Conservation (phyloP, 2,888 invertebrate species). For the Euplexia lucipara region DNA sequence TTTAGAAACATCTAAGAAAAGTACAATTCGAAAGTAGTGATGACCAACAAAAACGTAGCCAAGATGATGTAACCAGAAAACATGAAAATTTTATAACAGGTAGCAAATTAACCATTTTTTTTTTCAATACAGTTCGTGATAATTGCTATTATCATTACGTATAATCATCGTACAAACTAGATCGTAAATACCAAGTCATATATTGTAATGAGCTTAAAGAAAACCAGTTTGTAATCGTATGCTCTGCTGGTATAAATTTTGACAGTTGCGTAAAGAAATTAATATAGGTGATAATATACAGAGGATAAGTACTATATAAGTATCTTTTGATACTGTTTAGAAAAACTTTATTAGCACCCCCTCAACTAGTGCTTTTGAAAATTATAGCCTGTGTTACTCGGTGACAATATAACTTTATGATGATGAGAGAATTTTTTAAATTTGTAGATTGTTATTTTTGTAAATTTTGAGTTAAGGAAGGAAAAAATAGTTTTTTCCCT, state of each 20-base stretch:
- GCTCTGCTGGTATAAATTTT: constrained; percentile 38
- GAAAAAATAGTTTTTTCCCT: too few species aligned
- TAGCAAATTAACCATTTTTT: constrained; percentile 31
- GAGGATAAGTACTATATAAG: neutral
- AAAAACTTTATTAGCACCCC: too few species aligned
- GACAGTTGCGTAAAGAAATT: constrained; percentile 42
- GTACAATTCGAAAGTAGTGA: constrained; percentile 9
- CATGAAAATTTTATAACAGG: constrained; percentile 34
- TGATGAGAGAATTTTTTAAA: too few species aligned
- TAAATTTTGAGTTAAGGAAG: too few species aligned
- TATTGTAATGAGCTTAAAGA: constrained; percentile 39
- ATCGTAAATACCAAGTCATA: constrained; percentile 51
- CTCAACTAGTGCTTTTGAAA: too few species aligned
- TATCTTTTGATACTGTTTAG: neutral
- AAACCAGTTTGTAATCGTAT: constrained; percentile 35
- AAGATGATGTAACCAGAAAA: constrained; percentile 35
- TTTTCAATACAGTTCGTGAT: constrained; percentile 29
- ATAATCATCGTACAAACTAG: constrained; percentile 48
- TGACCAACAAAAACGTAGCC: constrained; percentile 6
- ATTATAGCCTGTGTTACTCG: too few species aligned
- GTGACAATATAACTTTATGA: too few species aligned
- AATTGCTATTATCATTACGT: constrained; percentile 40
- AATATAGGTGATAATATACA: constrained; percentile 16
- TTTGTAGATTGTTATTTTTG: too few species aligned
- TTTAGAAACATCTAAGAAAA: constrained; percentile 12